These are phyloP conservation scores for Toxotes chatareus DNA, from an alignment of 2,113 vertebrate species.

Conservation along the genomic window DNA sequence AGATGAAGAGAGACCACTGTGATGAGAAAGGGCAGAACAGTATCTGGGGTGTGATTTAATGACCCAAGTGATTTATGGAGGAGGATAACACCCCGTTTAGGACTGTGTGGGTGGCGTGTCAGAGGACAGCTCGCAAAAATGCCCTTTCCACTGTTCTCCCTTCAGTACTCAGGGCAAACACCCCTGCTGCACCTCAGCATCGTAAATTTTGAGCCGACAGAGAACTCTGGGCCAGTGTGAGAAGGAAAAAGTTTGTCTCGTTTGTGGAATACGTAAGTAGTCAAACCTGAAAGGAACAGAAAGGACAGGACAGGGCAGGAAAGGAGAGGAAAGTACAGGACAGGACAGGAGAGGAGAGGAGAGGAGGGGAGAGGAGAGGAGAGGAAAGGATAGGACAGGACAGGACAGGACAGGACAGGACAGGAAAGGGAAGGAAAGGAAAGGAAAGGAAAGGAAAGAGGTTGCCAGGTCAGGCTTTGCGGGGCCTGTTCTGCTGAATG, in stretches of 20 bases:
- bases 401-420: not conserved
- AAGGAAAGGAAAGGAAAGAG: conserved; percentile 5
- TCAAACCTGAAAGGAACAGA: not conserved
- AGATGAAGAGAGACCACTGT: conserved; percentile 74
- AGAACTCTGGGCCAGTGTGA: conserved; percentile 5
- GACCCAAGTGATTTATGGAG: conserved; percentile 79
- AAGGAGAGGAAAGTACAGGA: not conserved
- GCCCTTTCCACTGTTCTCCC: conserved; percentile 49
- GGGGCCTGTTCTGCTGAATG: conserved; percentile 42
- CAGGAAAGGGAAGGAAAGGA: not conserved
- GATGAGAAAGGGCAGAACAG: conserved; percentile 77
- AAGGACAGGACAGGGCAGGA: not conserved
- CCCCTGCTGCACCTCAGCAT: conserved; percentile 70
- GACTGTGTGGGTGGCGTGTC: conserved; percentile 65
- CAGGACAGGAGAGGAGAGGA: conserved; percentile 8
- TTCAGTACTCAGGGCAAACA: conserved; percentile 45
- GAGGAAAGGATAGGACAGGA: not conserved
- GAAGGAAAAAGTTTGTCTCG: conserved; percentile 55
- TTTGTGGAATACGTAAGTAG: conserved; percentile 43
- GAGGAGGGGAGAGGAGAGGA: not conserved
- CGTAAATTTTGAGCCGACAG: conserved; percentile 72
- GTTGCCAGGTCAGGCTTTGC: conserved; percentile 31
- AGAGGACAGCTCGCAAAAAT: conserved; percentile 76
- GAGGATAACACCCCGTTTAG: conserved; percentile 63
- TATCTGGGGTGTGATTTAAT: conserved; percentile 76